Percentiles rank a stretch among this genome's conserved stretches.
Conservation (phyloP, 2,113 vertebrate species). For the Dryoscopus gambensis region DNA sequence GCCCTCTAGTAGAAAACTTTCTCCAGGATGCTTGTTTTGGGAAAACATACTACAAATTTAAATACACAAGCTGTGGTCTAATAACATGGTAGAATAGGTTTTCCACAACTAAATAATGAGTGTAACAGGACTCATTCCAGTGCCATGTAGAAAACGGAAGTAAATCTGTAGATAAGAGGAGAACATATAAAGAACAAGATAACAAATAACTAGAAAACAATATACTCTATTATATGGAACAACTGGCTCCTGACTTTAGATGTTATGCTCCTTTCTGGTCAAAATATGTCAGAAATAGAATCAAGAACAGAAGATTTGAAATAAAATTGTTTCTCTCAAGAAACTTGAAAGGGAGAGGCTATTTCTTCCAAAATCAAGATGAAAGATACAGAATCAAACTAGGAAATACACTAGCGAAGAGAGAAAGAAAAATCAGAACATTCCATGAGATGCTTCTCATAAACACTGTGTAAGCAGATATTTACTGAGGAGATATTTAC, state of each 20-base stretch:
- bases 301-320: neutral
- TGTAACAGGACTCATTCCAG: neutral
- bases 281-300: neutral
- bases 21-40: neutral
- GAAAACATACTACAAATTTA: neutral
- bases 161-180: neutral
- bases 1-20: slow-evolving; percentile 46
- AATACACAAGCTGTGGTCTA: neutral
- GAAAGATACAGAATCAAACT: neutral
- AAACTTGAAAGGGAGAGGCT: neutral
- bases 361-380: neutral
- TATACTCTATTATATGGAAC: neutral
- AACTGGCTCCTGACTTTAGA: neutral
- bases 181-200: neutral
- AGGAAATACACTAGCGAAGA: neutral
- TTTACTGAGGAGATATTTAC: neutral
- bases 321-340: neutral
- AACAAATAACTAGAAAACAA: neutral
- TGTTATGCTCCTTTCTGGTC: neutral
- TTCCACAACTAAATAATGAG: neutral
- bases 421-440: neutral
- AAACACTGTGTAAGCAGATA: neutral
- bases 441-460: neutral
- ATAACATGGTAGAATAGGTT: neutral
- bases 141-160: neutral